Evolutionary conservation across 2,113 vertebrate genomes (phyloP).

Genomic region (Hydropotes inermis): DNA sequence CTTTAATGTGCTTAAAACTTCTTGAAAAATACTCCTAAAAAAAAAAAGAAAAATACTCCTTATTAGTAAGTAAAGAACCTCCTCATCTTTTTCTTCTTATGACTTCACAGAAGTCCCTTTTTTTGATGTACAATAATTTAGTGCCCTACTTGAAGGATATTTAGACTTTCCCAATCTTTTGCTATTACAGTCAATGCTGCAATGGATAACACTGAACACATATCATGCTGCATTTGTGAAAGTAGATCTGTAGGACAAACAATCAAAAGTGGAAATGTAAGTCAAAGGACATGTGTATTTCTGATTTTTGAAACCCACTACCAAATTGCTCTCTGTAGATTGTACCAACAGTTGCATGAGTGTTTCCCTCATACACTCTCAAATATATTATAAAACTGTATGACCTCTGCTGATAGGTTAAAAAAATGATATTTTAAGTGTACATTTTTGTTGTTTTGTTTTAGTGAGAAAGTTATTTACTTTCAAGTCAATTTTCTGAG

Average conservation of each 20-base stretch:
- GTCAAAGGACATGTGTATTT: neutral
- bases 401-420: neutral
- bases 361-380: neutral
- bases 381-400: neutral
- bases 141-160: neutral
- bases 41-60: no score
- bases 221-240: neutral
- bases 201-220: neutral
- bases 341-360: neutral
- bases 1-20: neutral
- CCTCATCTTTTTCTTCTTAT: neutral
- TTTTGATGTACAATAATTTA: neutral
- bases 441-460: neutral
- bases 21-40: neutral
- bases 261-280: neutral
- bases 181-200: neutral
- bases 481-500: slow-evolving; percentile 12
- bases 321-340: neutral
- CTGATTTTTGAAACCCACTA: neutral
- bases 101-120: neutral
- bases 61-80: neutral
- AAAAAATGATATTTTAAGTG: neutral
- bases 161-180: slow-evolving; percentile 16
- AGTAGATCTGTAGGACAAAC: neutral
- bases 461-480: slow-evolving; percentile 19